A percentile compares a stretch with the other conserved stretches of the same genome.
phyloP scores from a whole-genome alignment of 2,797 vertebrate species.

The Molothrus ater region DNA sequence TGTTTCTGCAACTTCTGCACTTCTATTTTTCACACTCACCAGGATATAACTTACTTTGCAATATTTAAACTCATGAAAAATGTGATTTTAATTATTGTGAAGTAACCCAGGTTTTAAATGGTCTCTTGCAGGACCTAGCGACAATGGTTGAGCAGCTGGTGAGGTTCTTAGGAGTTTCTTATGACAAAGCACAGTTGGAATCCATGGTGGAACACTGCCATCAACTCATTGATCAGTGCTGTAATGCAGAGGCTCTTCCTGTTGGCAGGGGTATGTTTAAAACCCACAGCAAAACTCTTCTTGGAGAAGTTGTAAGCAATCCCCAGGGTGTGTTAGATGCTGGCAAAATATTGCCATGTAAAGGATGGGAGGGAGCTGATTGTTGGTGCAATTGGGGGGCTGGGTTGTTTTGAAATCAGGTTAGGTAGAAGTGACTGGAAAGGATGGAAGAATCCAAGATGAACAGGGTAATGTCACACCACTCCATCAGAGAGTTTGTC shows the following conservation, averaged over 20 bases:
- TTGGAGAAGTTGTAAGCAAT: not conserved
- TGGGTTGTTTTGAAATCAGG: not conserved
- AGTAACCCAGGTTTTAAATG: not conserved
- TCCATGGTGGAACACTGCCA: conserved; percentile 92
- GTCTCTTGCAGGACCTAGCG: conserved; percentile 85
- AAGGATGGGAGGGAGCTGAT: not conserved
- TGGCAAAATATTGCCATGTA: not conserved
- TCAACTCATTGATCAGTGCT: conserved; percentile 96
- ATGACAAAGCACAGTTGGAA: conserved; percentile 94
- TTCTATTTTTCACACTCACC: not conserved
- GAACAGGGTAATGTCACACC: not conserved
- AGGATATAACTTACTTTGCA: not conserved
- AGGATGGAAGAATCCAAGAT: not conserved
- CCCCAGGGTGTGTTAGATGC: not conserved
- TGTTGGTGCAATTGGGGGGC: not conserved
- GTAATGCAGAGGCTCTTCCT: conserved; percentile 91
- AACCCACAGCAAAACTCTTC: not conserved
- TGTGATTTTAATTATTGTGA: not conserved
- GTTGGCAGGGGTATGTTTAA: conserved; percentile 87
- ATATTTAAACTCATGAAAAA: not conserved
- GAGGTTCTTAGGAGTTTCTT: conserved; percentile 91
- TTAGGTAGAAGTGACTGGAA: not conserved
- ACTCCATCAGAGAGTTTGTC: not conserved
- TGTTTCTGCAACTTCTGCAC: not conserved
- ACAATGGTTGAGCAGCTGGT: conserved; percentile 90